These are phyloP conservation scores for Cryptus armator DNA, from an alignment of 2,888 invertebrate genomes.

Conservation along the genomic window DNA sequence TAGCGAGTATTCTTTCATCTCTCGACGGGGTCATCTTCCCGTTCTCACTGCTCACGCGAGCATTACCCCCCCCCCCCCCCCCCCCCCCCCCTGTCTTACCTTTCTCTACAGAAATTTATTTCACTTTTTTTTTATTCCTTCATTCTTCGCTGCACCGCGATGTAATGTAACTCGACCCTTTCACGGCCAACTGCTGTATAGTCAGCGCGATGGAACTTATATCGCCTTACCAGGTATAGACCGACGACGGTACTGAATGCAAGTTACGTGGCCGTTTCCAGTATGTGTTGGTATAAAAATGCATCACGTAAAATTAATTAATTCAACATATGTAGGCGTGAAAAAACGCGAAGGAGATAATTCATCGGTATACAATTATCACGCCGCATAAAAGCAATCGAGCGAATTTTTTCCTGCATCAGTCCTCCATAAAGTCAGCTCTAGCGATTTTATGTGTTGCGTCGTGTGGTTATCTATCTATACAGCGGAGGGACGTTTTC, in stretches of 20 bases:
- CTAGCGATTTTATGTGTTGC: neutral
- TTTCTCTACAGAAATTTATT: conserved; percentile 17
- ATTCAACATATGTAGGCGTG: neutral
- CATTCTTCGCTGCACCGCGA: conserved; percentile 19
- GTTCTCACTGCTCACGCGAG: conserved; percentile 23
- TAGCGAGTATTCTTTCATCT: conserved; percentile 30
- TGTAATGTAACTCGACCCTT: conserved; percentile 72
- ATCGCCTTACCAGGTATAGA: conserved; percentile 58
- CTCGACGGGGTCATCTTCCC: conserved; percentile 35
- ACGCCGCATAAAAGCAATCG: conserved; percentile 35
- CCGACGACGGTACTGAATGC: conserved; percentile 34
- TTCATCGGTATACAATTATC: neutral
- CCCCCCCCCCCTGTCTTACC: neutral
- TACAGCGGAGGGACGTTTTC: conserved; percentile 1
- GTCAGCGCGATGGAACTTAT: conserved; percentile 53
- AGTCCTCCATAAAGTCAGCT: neutral
- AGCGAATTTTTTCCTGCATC: conserved; percentile 11
- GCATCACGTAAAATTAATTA: neutral
- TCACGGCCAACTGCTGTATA: conserved; percentile 68
- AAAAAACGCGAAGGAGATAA: neutral
- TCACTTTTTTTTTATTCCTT: conserved; percentile 31
- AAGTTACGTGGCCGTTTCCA: conserved; percentile 21
- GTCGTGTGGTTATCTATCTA: neutral
- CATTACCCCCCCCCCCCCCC: conserved; percentile 21
- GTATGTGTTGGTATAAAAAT: neutral